Evolutionary conservation across 2,888 invertebrate species (phyloP), one percentile per base, ranked within the genome.

Genomic region (Scaptomyza tumidula): DNA sequence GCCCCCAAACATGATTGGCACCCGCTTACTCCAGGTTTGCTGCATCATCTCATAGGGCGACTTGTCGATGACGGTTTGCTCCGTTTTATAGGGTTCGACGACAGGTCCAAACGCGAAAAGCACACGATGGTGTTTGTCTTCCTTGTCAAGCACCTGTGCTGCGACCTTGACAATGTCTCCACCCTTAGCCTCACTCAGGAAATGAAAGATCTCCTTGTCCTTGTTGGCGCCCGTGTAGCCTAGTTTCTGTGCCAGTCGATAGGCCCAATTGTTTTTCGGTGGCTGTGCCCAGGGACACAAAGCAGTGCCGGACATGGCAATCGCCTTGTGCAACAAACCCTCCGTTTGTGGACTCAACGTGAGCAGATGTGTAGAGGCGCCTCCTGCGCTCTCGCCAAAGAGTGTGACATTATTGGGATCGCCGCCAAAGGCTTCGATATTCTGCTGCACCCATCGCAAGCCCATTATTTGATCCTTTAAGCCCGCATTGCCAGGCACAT

Each of bases 301-400:
- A 0, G 88, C 84, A 39, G 80, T 86, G 19, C 92, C 92, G 2
- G 91, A 92, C 91, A 91, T 91, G 1, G 90, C 52, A 16, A 92
- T 91, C 1, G 88, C 90, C 68, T 89, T 90, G 72, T 91, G 89
- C 39, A 92, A 74, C 4, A 92, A 71, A 2, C 89, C 91, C 80
- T 92, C 92, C 0, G 93, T 91, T 68, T 92, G 91, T 6, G 93
- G 92, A 1, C 93, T 93, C 3, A 93, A 72, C 45, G 93, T 80
- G n/a, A 93, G 89, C 41, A 91, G 90, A 77, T 93, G 93, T 0
- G 92, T 92, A 0, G 93, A 91, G 5, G 92, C 92, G 10, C 90
- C 93, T 6, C 93, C 93, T 4, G 93, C 93, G 80, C 93, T 93
- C 72, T 93, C 93, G 0, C 93, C 93, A 75, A 93, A 93, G 0